Conservation (phyloP, 2,113 vertebrate genomes). For the Corythoichthys haematopterus region DNA sequence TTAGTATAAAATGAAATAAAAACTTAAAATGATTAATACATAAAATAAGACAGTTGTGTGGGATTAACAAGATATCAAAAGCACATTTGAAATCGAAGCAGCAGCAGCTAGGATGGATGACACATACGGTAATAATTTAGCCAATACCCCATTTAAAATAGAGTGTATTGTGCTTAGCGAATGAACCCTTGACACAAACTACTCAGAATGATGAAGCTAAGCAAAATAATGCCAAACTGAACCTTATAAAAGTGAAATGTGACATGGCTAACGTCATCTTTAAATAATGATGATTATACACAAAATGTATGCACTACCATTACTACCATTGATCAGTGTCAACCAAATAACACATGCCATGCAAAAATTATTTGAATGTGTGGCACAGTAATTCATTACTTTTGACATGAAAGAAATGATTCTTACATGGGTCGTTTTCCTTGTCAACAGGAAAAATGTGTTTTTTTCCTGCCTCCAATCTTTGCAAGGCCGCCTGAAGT, state of each 20-base stretch:
- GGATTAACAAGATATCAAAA: background rate
- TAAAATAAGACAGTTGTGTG: background rate
- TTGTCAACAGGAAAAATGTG: constrained; percentile 75
- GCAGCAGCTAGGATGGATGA: no score
- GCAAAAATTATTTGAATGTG: background rate
- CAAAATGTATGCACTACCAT: background rate
- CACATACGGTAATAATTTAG: no score
- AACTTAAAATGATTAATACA: background rate
- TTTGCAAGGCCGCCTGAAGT: constrained; percentile 78
- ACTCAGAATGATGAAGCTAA: no score
- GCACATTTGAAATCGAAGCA: no score
- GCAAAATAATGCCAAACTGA: no score
- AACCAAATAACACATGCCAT: background rate
- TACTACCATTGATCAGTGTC: background rate
- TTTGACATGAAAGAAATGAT: background rate
- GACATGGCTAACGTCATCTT: background rate
- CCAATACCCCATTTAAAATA: no score
- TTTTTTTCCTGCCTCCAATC: constrained; percentile 73
- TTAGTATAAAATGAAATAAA: background rate
- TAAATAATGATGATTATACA: background rate
- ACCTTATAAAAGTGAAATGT: no score
- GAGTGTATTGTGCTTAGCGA: no score
- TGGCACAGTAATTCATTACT: background rate
- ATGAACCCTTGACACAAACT: no score
- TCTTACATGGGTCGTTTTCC: constrained; percentile 79